These are phyloP conservation scores for Aramus guarauna DNA, from an alignment of 2,113 vertebrate species.

Conservation along the genomic window DNA sequence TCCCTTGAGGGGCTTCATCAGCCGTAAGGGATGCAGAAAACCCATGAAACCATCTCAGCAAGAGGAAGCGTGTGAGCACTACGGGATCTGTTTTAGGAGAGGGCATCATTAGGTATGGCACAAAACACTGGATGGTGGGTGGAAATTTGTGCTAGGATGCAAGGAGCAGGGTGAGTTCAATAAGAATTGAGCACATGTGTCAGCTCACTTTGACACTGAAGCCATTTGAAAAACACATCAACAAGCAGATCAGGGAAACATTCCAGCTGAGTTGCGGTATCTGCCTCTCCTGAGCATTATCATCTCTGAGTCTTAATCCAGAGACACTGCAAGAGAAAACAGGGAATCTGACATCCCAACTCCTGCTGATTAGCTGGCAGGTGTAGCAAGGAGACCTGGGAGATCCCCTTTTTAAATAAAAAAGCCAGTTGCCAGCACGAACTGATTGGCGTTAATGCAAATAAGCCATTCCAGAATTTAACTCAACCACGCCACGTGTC, in stretches of 20 bases:
- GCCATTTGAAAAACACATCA: not conserved
- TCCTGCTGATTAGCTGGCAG: not conserved
- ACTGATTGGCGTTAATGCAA: not conserved
- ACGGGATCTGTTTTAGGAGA: not conserved
- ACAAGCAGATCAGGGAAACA: not conserved
- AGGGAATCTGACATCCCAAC: not conserved
- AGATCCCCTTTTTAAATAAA: not conserved
- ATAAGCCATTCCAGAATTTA: not conserved
- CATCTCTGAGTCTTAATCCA: not conserved
- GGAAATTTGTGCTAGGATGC: not conserved
- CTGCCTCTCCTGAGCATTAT: not conserved
- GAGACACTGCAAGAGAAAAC: not conserved
- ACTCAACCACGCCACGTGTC: not conserved
- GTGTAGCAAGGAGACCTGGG: not conserved
- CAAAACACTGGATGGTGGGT: not conserved
- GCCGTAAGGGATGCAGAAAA: not conserved
- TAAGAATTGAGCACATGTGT: not conserved
- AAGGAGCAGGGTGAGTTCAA: not conserved
- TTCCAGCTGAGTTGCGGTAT: not conserved
- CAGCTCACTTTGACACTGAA: not conserved
- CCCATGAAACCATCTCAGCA: not conserved
- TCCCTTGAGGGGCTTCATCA: not conserved
- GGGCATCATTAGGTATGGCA: not conserved
- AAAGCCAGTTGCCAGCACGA: not conserved
- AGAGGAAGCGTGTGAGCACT: not conserved